Conservation (phyloP, 2,797 vertebrate species). For the Alectoris magna region DNA sequence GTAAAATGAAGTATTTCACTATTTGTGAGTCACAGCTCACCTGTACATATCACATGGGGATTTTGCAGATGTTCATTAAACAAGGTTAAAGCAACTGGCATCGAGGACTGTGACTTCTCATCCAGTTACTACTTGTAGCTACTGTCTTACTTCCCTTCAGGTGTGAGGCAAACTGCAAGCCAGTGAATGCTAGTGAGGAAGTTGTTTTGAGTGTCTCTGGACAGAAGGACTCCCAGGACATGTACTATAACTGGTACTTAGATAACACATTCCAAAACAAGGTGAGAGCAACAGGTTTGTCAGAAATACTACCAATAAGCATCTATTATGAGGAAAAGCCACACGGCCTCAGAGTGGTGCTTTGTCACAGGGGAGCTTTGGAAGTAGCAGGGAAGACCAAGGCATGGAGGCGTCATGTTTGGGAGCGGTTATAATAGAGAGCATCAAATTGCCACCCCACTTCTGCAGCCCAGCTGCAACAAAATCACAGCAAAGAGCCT, state of each 20-base stretch:
- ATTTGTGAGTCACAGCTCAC: neutral
- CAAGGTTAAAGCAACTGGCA: neutral
- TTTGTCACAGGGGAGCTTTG: neutral
- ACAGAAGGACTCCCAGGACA: neutral
- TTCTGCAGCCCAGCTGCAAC: neutral
- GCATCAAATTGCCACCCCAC: neutral
- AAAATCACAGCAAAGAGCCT: neutral
- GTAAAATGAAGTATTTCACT: neutral
- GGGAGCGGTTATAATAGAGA: neutral
- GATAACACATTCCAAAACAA: slow-evolving; percentile 57
- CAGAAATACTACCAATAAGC: neutral
- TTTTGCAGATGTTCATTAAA: neutral
- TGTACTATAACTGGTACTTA: slow-evolving; percentile 78
- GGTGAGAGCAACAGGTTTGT: slow-evolving; percentile 64
- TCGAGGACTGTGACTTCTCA: neutral
- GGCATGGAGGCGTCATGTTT: neutral
- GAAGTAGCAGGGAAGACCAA: accelerated
- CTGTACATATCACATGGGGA: neutral
- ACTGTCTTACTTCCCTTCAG: slow-evolving; percentile 44
- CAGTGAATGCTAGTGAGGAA: slow-evolving; percentile 48
- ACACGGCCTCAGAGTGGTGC: neutral
- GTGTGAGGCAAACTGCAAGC: slow-evolving; percentile 78
- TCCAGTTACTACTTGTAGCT: neutral
- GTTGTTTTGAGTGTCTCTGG: slow-evolving; percentile 63
- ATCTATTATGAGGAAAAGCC: neutral